Base-by-base conservation (phyloP, 2,888 invertebrate species). In the Acleris laterana region DNA sequence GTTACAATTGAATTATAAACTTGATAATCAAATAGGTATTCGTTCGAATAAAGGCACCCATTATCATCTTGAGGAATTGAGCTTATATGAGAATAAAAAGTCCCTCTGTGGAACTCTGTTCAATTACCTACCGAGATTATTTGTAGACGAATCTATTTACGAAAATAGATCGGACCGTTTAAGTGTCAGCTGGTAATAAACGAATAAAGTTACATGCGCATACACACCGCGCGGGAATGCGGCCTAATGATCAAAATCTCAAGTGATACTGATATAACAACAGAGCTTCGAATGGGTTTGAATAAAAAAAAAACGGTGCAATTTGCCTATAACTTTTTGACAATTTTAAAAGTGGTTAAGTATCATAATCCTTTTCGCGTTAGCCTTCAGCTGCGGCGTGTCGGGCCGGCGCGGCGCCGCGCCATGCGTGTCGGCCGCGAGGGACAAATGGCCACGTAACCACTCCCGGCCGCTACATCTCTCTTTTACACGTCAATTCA, bases 381-480 rank as follows among this genome's bases (percentile, higher is more conserved):
- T 71, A 74, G 74, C 72, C 71, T 71, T 66, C 62, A 73, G 80
- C 77, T 77, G 74, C 74, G 72, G 74, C 72, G 72, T 77, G 73
- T 77, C 71, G 72, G 74, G 70, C 72, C 44, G 22, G 77, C 72
- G 76, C 78, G n/a, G n/a, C 81, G 79, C 75, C 79, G 74, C 79
- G 74, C 72, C 72, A 80, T 85, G 85, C 87, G 83, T 85, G 87
- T 80, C 78, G 77, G 76, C 80, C 84, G 75, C 84, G 71, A 83
- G 84, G 85, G 86, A 90, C 87, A 87, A 88, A 89, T 86, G 85
- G 86, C 85, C 81, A 82, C 79, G 81, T 82, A 85, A 88, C 88
- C 88, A 88, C 88, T 87, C 88, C 87, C 84, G 85, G 80, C 81
- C 81, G 82, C 78, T 77, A 76, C 72, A 81, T 79, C 77, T 88